A percentile compares a stretch with the other conserved stretches of the same genome.
These are phyloP conservation scores for Condylostylus longicornis DNA, from an alignment of 1,140 invertebrate species.

Conservation along the genomic window DNA sequence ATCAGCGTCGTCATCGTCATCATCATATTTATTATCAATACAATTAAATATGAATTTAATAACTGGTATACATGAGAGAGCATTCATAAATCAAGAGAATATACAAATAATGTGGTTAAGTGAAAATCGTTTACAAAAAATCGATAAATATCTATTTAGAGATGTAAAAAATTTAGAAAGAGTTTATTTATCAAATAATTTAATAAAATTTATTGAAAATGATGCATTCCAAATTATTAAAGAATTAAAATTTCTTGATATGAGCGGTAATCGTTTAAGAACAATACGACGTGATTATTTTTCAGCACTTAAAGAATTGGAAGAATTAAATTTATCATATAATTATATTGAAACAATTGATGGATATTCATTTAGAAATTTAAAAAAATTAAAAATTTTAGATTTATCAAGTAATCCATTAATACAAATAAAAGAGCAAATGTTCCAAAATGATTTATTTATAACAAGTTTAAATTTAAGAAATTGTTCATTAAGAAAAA, in stretches of 20 bases:
- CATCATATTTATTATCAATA: conserved; percentile 64
- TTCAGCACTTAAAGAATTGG: conserved; percentile 42
- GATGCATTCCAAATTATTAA: conserved; percentile 60
- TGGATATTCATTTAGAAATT: conserved; percentile 41
- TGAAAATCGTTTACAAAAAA: conserved; percentile 59
- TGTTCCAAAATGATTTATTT: conserved; percentile 46
- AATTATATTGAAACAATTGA: conserved; percentile 47
- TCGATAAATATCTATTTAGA: conserved; percentile 55
- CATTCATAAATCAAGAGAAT: conserved; percentile 58
- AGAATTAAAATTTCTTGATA: conserved; percentile 57
- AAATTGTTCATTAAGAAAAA: conserved; percentile 34
- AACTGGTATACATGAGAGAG: conserved; percentile 56
- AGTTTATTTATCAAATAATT: conserved; percentile 70
- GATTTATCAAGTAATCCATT: conserved; percentile 53
- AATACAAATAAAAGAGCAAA: conserved; percentile 39
- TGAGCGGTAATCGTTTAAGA: conserved; percentile 56
- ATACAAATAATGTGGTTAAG: conserved; percentile 76
- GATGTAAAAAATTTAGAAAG: conserved; percentile 59
- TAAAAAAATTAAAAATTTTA: conserved; percentile 44
- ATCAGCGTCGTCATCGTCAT: conserved; percentile 40
- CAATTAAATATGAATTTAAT: conserved; percentile 74
- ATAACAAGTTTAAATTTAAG: conserved; percentile 41
- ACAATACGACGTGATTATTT: conserved; percentile 50
- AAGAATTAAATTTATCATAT: conserved; percentile 47
- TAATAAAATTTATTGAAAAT: conserved; percentile 62